phyloP scores from a whole-genome alignment of 2,113 vertebrate genomes.

The Glaucomys volans region DNA sequence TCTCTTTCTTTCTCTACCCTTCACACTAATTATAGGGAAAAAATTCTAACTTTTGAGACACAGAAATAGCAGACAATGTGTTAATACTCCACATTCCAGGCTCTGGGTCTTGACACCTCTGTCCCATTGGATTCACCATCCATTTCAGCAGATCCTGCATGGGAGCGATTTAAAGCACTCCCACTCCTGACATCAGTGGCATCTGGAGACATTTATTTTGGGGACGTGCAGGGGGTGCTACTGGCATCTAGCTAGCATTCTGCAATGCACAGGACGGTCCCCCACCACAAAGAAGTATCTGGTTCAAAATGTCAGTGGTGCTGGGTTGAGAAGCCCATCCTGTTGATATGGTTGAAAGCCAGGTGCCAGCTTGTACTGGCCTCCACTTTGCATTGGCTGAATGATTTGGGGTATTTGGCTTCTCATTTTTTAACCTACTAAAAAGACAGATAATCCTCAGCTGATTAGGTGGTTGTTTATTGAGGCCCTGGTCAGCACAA shows the following conservation, averaged over 20 bases:
- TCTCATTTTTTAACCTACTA: not conserved
- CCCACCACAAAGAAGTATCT: not conserved
- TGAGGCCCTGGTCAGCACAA: no score
- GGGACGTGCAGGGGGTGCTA: not conserved
- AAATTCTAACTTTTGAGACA: not conserved
- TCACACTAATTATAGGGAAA: not conserved
- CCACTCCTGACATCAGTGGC: accelerated
- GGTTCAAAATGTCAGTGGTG: accelerated
- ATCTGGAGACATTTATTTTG: no score
- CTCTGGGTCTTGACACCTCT: accelerated
- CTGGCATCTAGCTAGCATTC: not conserved
- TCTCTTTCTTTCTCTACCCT: not conserved
- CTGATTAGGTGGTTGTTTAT: not conserved
- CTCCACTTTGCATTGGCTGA: not conserved
- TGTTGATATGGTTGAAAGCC: accelerated
- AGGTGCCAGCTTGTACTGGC: not conserved
- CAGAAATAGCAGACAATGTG: accelerated
- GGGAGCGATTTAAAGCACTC: not conserved
- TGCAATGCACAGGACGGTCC: accelerated
- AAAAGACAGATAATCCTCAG: not conserved
- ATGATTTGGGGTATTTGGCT: not conserved
- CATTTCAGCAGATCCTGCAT: not conserved
- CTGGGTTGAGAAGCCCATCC: not conserved
- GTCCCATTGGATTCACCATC: not conserved
- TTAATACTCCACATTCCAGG: not conserved